Evolutionary conservation across 2,113 vertebrate genomes (phyloP).

Genomic region (Oxygymnocypris stewartii): DNA sequence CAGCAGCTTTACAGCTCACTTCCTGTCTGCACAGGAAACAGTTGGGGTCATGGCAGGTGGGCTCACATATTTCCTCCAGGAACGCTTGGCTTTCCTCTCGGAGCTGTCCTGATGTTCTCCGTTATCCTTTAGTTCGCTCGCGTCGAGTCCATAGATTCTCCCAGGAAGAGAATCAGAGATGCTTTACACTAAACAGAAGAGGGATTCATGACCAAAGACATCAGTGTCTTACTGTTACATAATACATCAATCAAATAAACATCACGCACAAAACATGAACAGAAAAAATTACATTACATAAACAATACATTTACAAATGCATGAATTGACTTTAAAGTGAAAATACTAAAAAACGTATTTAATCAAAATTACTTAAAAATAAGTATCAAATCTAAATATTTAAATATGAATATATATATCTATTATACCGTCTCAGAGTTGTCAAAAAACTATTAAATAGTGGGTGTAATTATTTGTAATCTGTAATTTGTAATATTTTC

Average conservation of each 20-base stretch:
- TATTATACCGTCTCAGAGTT: no score
- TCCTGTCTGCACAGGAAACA: conserved; percentile 49
- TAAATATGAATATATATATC: no score
- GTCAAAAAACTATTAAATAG: neutral
- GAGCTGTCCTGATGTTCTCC: neutral
- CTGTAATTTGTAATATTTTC: neutral
- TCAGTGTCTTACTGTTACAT: neutral
- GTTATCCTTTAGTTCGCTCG: neutral
- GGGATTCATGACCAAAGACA: neutral
- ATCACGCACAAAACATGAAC: no score
- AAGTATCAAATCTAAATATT: no score
- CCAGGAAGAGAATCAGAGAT: no score
- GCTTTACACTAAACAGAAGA: no score
- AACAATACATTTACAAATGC: no score
- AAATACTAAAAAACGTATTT: no score
- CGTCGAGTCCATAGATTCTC: neutral
- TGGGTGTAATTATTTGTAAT: neutral
- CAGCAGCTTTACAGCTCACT: conserved; percentile 44
- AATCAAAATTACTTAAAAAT: no score
- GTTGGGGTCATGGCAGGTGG: conserved; percentile 27
- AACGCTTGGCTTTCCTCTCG: conserved; percentile 57
- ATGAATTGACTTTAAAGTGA: no score
- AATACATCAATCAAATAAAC: no score
- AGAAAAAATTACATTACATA: no score
- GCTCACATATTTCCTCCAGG: conserved; percentile 90